Base-by-base conservation (phyloP, 2,113 vertebrate genomes). In the Cricetomys ansorgei region DNA sequence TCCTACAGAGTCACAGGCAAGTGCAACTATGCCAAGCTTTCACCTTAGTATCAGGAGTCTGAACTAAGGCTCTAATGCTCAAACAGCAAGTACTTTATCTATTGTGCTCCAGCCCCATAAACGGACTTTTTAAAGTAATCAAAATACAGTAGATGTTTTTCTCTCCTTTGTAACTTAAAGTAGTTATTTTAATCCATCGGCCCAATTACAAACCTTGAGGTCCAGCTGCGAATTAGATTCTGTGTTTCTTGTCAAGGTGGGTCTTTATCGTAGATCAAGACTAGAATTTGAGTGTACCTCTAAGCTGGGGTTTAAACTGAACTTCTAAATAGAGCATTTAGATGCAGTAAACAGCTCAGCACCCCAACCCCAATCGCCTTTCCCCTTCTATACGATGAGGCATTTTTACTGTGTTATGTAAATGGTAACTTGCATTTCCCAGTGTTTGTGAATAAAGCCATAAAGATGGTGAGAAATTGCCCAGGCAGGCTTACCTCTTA, bases 211-310 rank as follows among this genome's bases (percentile, higher is more conserved):
- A 55, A 1, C 57, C 81, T 93, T 93, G 69, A 95, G 40, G 48
- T 89, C 37, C 19, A 89, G 59, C 25, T 92, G 59, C 89, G 65
- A 70, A 53, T 91, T 93, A 86, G 34, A 89, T 90, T 89, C 27
- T 96, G 48, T 25, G 93, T 96, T 96, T 92, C 67, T 85, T 70
- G 45, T 92, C 48, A 96, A 90, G 50, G 81, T 90, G 43, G 48
- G 27, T 12, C 27, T 85, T 95, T 88, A 94, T 70, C 48, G 45
- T 88, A 80, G 17, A 34, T 85, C 55, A 94, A 89, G n/a, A 95
- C 77, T 86, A 62, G 84, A 89, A 29, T 92, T 95, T 96, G 95
- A 70, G 69, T 94, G 4, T 19, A 80, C 50, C 59, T 88, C 2
- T 94, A 96, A 95, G 84, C 64, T 77, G 67, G 21, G 50, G 12